These are phyloP conservation scores for Sphaerophoria taeniata DNA, from an alignment of 2,888 invertebrate species.

Conservation along the genomic window DNA sequence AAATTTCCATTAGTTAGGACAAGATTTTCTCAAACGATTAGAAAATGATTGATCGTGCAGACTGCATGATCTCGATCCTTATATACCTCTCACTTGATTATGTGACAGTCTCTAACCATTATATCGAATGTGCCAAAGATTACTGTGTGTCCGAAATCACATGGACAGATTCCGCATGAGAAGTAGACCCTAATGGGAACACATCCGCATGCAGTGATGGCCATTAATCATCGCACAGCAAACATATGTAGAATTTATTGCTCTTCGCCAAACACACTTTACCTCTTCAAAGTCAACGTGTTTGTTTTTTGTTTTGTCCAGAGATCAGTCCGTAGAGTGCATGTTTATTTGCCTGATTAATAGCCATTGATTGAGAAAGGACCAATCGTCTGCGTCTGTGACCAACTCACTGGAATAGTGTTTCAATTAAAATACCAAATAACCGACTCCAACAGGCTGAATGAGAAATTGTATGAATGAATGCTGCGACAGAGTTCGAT, in stretches of 20 bases:
- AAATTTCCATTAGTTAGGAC: constrained; percentile 40
- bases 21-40: constrained; percentile 26
- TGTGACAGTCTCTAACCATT: constrained; percentile 53
- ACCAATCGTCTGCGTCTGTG: constrained; percentile 62
- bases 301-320: constrained; percentile 1
- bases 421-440: constrained; percentile 65
- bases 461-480: constrained; percentile 45
- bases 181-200: constrained; percentile 26
- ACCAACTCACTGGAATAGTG: constrained; percentile 51
- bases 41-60: constrained; percentile 43
- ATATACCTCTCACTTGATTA: constrained; percentile 33
- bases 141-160: constrained; percentile 31
- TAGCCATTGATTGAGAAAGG: too few relatives aligned
- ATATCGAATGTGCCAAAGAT: constrained; percentile 34
- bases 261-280: constrained; percentile 25
- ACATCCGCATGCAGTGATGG: constrained; percentile 35
- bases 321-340: constrained; percentile 4
- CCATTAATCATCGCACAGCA: constrained; percentile 50
- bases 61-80: constrained; percentile 44
- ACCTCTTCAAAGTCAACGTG: not conserved
- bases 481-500: constrained; percentile 26
- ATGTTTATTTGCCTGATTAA: constrained; percentile 39
- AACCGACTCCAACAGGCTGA: constrained; percentile 19
- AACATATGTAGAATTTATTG: constrained; percentile 66
- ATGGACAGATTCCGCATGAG: constrained; percentile 27